Base-by-base conservation (phyloP, 2,888 invertebrate genomes). In the Drosophila mercatorum region DNA sequence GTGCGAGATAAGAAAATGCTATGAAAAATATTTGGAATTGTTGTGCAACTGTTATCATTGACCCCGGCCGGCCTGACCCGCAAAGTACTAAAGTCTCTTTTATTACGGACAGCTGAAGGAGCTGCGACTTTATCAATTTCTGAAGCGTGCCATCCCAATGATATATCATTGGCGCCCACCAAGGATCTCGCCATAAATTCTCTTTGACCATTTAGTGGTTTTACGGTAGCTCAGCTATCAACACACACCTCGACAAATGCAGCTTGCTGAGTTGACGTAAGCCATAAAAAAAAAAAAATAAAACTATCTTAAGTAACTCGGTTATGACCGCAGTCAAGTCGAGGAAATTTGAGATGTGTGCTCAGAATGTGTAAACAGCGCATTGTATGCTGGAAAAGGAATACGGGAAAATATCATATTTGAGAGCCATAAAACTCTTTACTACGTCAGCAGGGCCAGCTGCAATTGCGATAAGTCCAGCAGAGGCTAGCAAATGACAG, bases 81-180 rank as follows among this genome's bases (percentile, higher is more conserved):
- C 17, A 28, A 17, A 26, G 26, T 43, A 58, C 44, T 61, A 58
- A 56, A 40, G 49, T 64, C 61, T 46, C 55, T 78, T 78, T 78
- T 78, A 78, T 68, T 36, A 31, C 64, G 5, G 53, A 40, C 78
- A 78, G 78, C 78, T 78, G 78, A 59, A 59, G 41, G 44, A 12
- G 43, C 44, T 59, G 60, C 28, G 11, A 40, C 57, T 72, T 72
- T 78, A 75, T 78, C 68, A 72, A 36, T 53, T 60, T 43, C 62
- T 40, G 60, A 80, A 80, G 80, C 77, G 80, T 80, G 80, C 80
- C 80, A 74, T 56, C 63, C 12, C 7, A 7, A 38, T 22, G 2
- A 17, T 11, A 36, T 12, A 56, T 55, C 31, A 26, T 17, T 63
- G 69, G 75, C 72, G 44, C 72, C 68, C 57, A 55, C 55, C 58